Percentiles rank a stretch among this genome's conserved stretches.
phyloP scores from a whole-genome alignment of 2,797 vertebrate species.

The Lagorchestes hirsutus region DNA sequence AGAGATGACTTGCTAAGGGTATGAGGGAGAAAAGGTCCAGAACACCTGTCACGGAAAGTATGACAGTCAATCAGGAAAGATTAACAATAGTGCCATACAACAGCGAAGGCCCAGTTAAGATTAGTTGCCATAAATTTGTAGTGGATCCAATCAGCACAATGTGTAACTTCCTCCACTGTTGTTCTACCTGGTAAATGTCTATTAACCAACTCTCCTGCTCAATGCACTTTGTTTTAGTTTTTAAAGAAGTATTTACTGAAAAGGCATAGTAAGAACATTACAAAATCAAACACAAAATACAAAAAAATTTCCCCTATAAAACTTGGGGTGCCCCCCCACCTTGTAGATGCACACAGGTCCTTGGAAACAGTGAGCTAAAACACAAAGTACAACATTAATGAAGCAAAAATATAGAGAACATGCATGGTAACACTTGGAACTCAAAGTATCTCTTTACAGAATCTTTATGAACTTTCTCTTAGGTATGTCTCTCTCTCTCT shows the following conservation, averaged over 20 bases:
- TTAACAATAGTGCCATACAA: not conserved
- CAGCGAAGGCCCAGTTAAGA: not conserved
- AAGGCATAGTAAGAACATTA: not conserved
- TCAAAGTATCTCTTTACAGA: not conserved
- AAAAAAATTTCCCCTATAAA: not conserved
- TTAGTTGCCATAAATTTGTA: not conserved
- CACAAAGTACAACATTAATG: not conserved
- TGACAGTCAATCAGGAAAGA: not conserved
- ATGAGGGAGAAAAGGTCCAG: not conserved
- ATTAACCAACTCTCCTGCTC: not conserved
- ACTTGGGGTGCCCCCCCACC: too few relatives aligned
- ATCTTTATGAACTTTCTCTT: not conserved
- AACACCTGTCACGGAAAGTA: not conserved
- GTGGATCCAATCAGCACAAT: not conserved
- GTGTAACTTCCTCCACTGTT: not conserved
- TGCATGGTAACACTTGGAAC: not conserved
- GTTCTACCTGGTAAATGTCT: not conserved
- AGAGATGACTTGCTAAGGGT: not conserved
- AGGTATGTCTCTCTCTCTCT: not conserved
- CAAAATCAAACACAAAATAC: not conserved
- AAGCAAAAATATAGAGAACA: not conserved
- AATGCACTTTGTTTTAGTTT: not conserved
- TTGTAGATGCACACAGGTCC: not conserved
- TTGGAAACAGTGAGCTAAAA: not conserved
- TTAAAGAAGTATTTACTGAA: not conserved